Evolutionary conservation across 1,140 invertebrate species (phyloP), one percentile per base, ranked within the genome.

Genomic region (Drosophila albomicans): DNA sequence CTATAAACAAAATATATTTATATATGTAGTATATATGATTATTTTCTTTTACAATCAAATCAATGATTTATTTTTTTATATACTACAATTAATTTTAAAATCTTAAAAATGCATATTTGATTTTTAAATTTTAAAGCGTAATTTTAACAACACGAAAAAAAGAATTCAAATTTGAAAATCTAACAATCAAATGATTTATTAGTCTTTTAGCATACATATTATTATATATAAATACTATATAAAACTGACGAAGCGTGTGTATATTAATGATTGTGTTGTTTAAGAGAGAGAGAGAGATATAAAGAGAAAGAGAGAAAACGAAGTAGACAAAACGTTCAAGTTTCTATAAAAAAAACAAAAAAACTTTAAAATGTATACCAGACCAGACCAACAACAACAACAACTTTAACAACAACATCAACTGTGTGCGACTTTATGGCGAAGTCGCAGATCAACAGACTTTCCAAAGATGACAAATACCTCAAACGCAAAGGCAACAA

Each of bases 231-330:
- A 82, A 75, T 69, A 74, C 30, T 77, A 89, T 82, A 85, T 89
- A 89, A 91, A 91, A 91, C 89, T 91, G 89, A 91, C 89, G 89
- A 91, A 91, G 89, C 76, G 81, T 91, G 89, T 91, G 88, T 91
- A 81, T 82, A 81, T 81, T 64, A 75, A 74, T 78, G 65, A 89
- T 80, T 91, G 82, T 91, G 87, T 91, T 91, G 82, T 91, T 91
- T 76, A 49, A 66, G 54, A 52, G 30, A 63, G 20, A 46, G 16
- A 57, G 16, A 71, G 16, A 57, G 28, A 52, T 15, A 70, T 43
- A 32, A 58, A 71, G 57, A 16, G 28, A 59, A 41, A 46, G 65
- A 41, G 35, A 75, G 68, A 51, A 48, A 62, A 78, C 51, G 5
- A 57, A 43, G 63, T 58, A 58, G 59, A 57, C 54, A 62, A 35